These are phyloP conservation scores for Ammodytes marinus DNA, from an alignment of 2,113 vertebrate species.

Conservation along the genomic window DNA sequence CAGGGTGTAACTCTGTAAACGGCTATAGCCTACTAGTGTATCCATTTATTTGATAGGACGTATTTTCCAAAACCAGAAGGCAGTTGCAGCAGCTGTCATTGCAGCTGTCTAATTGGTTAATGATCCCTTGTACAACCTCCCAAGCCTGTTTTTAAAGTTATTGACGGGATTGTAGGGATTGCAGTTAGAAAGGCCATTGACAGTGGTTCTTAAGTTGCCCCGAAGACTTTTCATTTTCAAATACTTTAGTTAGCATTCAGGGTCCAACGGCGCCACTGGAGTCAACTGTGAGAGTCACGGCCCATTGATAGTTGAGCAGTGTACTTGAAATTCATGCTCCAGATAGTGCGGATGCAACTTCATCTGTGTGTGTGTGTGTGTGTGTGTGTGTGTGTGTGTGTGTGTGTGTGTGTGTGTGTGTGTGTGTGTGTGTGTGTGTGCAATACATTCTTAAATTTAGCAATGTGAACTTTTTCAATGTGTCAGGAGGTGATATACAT, in stretches of 20 bases:
- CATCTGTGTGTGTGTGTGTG: conserved; percentile 22
- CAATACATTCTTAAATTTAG: not conserved
- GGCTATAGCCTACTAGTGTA: not conserved
- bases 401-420: too few relatives aligned
- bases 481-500: not conserved
- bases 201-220: conserved; percentile 12
- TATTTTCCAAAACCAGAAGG: conserved; percentile 6
- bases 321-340: conserved; percentile 67
- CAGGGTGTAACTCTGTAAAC: too few relatives aligned
- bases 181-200: not conserved
- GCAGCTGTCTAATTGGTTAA: conserved; percentile 8
- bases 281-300: conserved; percentile 60
- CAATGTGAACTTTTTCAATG: not conserved
- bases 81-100: not conserved
- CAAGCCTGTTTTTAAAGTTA: not conserved
- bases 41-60: not conserved
- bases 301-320: conserved; percentile 51
- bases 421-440: not conserved
- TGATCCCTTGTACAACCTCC: not conserved
- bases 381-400: too few relatives aligned
- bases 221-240: conserved; percentile 38
- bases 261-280: conserved; percentile 19
- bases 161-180: not conserved
- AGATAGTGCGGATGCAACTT: conserved; percentile 65
- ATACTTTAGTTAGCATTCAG: conserved; percentile 48